A percentile compares a stretch with the other conserved stretches of the same genome.
These are phyloP conservation scores for Marasmarcha lunaedactyla DNA, from an alignment of 2,888 invertebrate species.

Conservation along the genomic window DNA sequence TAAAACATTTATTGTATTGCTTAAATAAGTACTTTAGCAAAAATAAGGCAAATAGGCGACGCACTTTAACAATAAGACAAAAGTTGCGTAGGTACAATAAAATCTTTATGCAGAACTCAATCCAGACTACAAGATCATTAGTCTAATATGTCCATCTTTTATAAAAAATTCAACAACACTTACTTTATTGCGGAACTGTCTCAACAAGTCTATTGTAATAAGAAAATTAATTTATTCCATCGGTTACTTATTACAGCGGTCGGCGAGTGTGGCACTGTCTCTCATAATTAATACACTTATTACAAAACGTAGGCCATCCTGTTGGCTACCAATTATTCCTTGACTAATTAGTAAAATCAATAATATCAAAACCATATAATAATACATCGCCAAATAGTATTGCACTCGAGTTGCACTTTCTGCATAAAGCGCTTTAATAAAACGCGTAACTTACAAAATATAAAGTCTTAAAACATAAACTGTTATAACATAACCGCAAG, in stretches of 20 bases:
- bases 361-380: constrained; percentile 30
- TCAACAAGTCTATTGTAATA: constrained; percentile 64
- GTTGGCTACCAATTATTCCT: constrained; percentile 68
- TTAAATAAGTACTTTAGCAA: constrained; percentile 61
- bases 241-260: constrained; percentile 57
- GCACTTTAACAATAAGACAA: constrained; percentile 26
- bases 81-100: constrained; percentile 53
- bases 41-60: constrained; percentile 55
- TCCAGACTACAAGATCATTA: constrained; percentile 70
- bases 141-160: constrained; percentile 65
- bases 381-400: constrained; percentile 46
- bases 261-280: constrained; percentile 63
- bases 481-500: background rate
- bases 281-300: constrained; percentile 27
- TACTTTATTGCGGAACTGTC: constrained; percentile 65
- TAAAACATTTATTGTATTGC: constrained; percentile 40
- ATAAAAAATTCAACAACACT: constrained; percentile 69
- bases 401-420: constrained; percentile 55
- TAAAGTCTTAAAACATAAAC: constrained; percentile 15
- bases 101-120: constrained; percentile 65
- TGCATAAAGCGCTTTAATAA: constrained; percentile 28
- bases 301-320: constrained; percentile 49
- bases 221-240: constrained; percentile 37
- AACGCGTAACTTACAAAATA: constrained; percentile 29
- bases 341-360: constrained; percentile 27